phyloP scores from a whole-genome alignment of 2,888 invertebrate genomes.

The Hymenopus coronatus region DNA sequence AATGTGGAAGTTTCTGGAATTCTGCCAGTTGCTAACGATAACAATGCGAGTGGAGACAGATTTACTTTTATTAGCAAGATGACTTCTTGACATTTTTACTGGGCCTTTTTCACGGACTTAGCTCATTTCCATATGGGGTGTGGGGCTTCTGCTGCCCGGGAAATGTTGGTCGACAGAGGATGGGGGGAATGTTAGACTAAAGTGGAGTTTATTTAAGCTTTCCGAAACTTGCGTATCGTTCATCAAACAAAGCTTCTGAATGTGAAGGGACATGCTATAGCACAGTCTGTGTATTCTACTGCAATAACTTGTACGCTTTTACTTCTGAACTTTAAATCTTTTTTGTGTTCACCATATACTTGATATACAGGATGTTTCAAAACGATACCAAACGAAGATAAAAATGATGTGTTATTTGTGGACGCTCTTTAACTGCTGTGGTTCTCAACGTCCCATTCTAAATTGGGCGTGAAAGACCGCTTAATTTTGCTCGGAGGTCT shows the following conservation, averaged over 20 bases:
- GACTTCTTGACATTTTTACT: constrained; percentile 19
- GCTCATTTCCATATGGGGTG: constrained; percentile 12
- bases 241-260: not conserved
- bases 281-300: too few species aligned
- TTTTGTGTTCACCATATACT: too few species aligned
- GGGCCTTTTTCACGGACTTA: constrained; percentile 1
- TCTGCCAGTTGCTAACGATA: constrained; percentile 9
- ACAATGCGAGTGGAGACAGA: constrained; percentile 9
- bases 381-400: too few species aligned
- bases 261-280: not conserved
- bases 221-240: not conserved
- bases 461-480: too few species aligned
- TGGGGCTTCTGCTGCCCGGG: not conserved
- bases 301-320: too few species aligned
- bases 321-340: too few species aligned
- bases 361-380: too few species aligned
- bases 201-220: not conserved
- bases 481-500: too few species aligned
- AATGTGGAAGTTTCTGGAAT: not conserved
- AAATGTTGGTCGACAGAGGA: not conserved
- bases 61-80: constrained; percentile 18
- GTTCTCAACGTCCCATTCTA: too few species aligned
- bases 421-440: too few species aligned
- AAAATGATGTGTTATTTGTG: too few species aligned
- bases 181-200: not conserved